phyloP scores from a whole-genome alignment of 2,888 invertebrate genomes.

The Pomacea canaliculata region DNA sequence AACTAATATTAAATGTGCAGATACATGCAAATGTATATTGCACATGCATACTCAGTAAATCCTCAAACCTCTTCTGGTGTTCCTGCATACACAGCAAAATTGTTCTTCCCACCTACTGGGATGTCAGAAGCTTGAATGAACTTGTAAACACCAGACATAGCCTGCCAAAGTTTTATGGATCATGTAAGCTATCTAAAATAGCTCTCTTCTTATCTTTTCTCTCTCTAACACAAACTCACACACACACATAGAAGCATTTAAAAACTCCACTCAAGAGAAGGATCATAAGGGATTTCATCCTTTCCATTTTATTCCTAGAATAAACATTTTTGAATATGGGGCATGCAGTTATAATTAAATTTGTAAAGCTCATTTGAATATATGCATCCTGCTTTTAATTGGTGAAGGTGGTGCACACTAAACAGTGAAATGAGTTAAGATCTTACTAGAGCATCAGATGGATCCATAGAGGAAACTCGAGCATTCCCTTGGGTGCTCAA shows the following conservation, averaged over 20 bases:
- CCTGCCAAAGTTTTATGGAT: constrained; percentile 3
- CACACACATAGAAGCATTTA: no score
- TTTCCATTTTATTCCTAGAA: no score
- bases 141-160: constrained; percentile 76
- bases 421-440: no score
- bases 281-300: no score
- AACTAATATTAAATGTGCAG: no score
- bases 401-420: no score
- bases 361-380: not conserved
- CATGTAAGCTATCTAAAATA: not conserved
- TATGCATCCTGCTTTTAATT: no score
- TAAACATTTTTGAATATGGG: no score
- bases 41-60: not conserved
- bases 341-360: no score
- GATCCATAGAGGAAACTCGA: constrained; percentile 76
- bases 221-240: no score
- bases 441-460: constrained; percentile 77
- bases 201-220: not conserved
- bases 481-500: constrained; percentile 75
- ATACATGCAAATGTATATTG: no score
- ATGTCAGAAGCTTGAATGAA: constrained; percentile 79
- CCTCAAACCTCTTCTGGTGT: not conserved
- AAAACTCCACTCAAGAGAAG: no score
- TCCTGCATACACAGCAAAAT: constrained; percentile 67
- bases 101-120: constrained; percentile 75